phyloP scores from a whole-genome alignment of 2,797 vertebrate species.

The Sylvilagus floridanus region DNA sequence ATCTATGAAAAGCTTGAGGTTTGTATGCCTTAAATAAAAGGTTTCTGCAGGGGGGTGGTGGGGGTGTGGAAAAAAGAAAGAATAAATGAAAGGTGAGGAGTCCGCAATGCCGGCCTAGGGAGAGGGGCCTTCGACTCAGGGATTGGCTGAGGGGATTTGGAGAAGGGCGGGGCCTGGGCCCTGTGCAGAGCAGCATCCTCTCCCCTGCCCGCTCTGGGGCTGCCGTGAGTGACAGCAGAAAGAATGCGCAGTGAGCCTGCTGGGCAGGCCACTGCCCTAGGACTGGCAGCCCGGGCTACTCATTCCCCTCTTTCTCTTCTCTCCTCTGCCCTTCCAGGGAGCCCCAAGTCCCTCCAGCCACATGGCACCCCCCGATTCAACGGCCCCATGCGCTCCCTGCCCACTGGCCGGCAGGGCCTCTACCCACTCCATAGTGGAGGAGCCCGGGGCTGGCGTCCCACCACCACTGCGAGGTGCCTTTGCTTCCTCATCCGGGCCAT shows the following conservation, averaged over 20 bases:
- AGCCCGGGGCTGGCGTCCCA: background rate
- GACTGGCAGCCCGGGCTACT: background rate
- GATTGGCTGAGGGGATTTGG: background rate
- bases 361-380: background rate
- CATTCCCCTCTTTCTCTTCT: background rate
- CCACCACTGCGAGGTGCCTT: background rate
- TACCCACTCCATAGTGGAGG: background rate
- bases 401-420: background rate
- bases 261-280: background rate
- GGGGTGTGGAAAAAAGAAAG: no score
- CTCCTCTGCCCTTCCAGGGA: background rate
- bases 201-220: background rate
- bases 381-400: background rate
- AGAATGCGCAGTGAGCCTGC: background rate
- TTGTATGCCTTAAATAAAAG: no score
- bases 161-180: background rate
- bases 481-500: background rate
- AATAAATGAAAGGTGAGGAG: no score
- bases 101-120: background rate
- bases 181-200: background rate
- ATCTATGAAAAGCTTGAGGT: no score
- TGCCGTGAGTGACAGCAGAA: background rate
- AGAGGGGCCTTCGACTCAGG: background rate
- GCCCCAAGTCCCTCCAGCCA: background rate
- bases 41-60: no score